Conservation (phyloP, 2,888 invertebrate genomes). For the Mesorhabditis spiculigera region DNA sequence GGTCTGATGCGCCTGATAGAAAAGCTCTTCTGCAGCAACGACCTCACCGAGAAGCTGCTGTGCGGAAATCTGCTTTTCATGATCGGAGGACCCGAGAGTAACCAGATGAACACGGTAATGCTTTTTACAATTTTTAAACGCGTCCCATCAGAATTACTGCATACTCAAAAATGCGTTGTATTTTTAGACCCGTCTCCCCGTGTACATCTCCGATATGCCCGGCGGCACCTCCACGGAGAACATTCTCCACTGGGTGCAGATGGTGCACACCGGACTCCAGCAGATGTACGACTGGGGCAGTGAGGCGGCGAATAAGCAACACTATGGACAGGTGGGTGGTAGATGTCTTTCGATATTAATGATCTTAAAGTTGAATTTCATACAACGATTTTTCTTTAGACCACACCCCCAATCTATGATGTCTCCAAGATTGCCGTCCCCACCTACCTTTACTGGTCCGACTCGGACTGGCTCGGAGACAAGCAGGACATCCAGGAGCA, state of each 20-base stretch:
- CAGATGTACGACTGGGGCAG: conserved; percentile 34
- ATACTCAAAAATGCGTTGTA: conserved; percentile 2
- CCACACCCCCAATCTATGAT: conserved; percentile 37
- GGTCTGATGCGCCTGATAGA: conserved; percentile 1
- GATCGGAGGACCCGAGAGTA: conserved; percentile 68
- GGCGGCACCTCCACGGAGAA: conserved; percentile 63
- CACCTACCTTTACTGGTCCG: conserved; percentile 41
- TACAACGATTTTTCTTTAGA: conserved; percentile 16
- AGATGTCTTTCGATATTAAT: not conserved
- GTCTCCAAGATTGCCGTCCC: conserved; percentile 30
- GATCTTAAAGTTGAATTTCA: too few species aligned
- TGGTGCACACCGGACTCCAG: conserved; percentile 30
- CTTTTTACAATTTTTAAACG: not conserved
- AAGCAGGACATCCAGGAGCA: conserved; percentile 28
- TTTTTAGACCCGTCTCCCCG: conserved; percentile 61
- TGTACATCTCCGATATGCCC: conserved; percentile 60
- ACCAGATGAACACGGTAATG: conserved; percentile 49
- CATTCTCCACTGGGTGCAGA: conserved; percentile 62
- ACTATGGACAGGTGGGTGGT: conserved; percentile 28
- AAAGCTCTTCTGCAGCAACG: not conserved
- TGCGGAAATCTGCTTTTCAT: conserved; percentile 75
- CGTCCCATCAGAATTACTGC: conserved; percentile 11
- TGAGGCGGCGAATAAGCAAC: conserved; percentile 31
- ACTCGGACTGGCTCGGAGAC: conserved; percentile 43
- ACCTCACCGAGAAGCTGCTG: conserved; percentile 57